Evolutionary conservation across 2,797 vertebrate species (phyloP).

Genomic region (Fringilla coelebs): DNA sequence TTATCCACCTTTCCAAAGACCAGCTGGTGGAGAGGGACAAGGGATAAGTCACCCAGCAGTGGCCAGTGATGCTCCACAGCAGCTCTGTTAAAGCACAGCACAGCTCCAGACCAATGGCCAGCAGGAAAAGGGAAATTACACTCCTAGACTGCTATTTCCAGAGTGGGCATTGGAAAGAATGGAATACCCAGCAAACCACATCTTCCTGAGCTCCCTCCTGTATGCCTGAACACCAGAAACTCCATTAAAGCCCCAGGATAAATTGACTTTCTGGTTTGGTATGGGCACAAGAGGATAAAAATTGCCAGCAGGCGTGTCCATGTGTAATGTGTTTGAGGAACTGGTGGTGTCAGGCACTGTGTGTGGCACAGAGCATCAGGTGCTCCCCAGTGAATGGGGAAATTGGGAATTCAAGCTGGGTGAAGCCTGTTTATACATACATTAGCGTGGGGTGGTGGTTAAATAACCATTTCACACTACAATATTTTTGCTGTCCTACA

Average conservation of each 20-base stretch:
- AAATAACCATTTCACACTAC: background rate
- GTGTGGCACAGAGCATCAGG: background rate
- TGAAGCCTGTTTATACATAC: background rate
- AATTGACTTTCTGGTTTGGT: background rate
- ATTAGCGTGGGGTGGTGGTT: background rate
- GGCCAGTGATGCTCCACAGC: background rate
- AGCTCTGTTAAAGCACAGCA: background rate
- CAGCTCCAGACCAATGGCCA: background rate
- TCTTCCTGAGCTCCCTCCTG: background rate
- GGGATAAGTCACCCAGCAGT: background rate
- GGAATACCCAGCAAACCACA: background rate
- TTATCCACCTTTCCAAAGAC: background rate
- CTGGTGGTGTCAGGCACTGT: accelerated
- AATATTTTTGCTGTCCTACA: background rate
- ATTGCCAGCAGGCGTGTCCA: background rate
- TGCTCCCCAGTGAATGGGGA: background rate
- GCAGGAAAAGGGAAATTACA: background rate
- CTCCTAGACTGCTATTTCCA: background rate
- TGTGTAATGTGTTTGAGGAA: background rate
- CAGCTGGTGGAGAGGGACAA: background rate
- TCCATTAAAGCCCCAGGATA: background rate
- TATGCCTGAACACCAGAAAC: background rate
- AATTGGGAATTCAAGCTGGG: background rate
- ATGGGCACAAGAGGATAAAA: background rate
- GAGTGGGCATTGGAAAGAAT: background rate